phyloP scores from a whole-genome alignment of 37 sponge, comb jelly and placozoan species.

The Geodia barretti region DNA sequence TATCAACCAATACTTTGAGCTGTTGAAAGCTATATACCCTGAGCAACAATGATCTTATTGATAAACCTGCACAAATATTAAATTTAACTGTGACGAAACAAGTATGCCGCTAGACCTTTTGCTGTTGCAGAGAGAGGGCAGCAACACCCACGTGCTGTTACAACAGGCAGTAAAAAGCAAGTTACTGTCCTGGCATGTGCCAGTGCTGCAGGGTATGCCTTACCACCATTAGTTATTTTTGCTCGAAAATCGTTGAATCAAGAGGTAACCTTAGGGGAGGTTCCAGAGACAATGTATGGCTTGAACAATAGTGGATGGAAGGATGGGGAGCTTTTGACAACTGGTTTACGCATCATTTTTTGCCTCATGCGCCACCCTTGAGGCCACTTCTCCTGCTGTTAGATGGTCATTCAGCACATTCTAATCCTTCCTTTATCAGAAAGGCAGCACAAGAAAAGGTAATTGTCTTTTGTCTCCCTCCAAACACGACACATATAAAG shows the following conservation, averaged over 20 bases:
- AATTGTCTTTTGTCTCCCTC: slow-evolving; percentile 33
- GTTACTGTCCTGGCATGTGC: slow-evolving; percentile 43
- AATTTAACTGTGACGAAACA: slow-evolving; percentile 48
- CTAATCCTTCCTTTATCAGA: slow-evolving; percentile 10
- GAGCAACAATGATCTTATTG: slow-evolving; percentile 17
- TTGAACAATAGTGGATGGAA: slow-evolving; percentile 2
- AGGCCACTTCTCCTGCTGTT: slow-evolving; percentile 12
- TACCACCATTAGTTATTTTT: slow-evolving; percentile 48
- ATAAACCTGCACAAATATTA: slow-evolving; percentile 34
- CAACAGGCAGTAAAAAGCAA: slow-evolving; percentile 35
- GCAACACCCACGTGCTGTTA: slow-evolving; percentile 16
- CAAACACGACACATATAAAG: slow-evolving; percentile 18
- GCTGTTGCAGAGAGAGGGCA: background rate
- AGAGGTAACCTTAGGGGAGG: slow-evolving; percentile 4
- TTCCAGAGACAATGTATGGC: slow-evolving; percentile 4
- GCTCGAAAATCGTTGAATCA: background rate
- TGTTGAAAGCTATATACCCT: slow-evolving; percentile 34
- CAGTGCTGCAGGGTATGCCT: slow-evolving; percentile 31
- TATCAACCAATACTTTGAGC: slow-evolving; percentile 4
- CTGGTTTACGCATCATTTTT: slow-evolving; percentile 25
- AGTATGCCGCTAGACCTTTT: slow-evolving; percentile 18
- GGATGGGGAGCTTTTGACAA: background rate
- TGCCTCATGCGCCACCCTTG: slow-evolving; percentile 16
- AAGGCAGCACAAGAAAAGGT: slow-evolving; percentile 18
- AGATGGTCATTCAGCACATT: slow-evolving; percentile 31